These are phyloP conservation scores for Cephus rjabovi DNA, from an alignment of 2,888 invertebrate genomes.

Conservation along the genomic window DNA sequence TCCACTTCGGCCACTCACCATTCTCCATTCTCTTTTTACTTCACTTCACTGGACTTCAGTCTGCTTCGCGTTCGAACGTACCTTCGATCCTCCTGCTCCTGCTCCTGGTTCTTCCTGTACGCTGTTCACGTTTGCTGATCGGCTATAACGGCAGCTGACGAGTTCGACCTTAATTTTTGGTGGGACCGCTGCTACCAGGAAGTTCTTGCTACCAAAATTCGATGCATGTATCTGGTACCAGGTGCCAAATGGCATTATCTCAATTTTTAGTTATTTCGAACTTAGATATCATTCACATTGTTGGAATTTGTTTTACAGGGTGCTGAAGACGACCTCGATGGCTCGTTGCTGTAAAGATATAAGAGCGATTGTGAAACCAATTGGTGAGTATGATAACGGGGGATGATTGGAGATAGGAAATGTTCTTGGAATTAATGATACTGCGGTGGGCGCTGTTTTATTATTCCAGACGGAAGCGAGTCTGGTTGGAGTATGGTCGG, in stretches of 20 bases:
- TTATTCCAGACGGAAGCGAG: not conserved
- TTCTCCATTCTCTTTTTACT: slow-evolving; percentile 43
- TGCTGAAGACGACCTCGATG: not conserved
- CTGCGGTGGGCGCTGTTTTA: not conserved
- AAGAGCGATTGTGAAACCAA: not conserved
- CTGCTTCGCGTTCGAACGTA: not conserved
- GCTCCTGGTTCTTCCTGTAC: no score
- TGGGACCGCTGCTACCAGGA: no score
- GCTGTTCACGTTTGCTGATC: no score
- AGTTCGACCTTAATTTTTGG: no score
- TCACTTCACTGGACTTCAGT: slow-evolving; percentile 37
- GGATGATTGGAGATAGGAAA: not conserved
- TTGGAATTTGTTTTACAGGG: not conserved
- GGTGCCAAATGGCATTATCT: no score
- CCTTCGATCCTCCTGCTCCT: no score
- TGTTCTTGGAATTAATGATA: not conserved
- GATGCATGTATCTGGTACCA: no score
- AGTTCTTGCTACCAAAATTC: no score
- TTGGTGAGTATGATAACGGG: not conserved
- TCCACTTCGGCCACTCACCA: slow-evolving; percentile 44
- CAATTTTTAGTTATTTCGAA: no score
- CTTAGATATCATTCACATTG: no score
- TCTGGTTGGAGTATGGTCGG: not conserved
- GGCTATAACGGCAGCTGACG: no score
- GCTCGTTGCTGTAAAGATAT: not conserved